phyloP scores from a whole-genome alignment of 2,888 invertebrate genomes.

The Willowsia nigromaculata region DNA sequence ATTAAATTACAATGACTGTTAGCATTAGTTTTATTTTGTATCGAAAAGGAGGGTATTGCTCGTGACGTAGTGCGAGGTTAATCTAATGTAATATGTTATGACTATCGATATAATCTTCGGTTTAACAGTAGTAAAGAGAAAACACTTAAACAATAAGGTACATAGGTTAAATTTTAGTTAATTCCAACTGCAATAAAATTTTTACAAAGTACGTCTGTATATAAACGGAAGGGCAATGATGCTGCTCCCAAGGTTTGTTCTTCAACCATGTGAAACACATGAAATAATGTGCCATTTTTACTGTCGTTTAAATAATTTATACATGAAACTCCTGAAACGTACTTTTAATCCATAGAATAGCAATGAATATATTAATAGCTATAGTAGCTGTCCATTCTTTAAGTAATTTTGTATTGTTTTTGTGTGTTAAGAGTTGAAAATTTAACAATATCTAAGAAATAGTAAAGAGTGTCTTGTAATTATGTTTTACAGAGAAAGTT shows the following conservation, averaged over 20 bases:
- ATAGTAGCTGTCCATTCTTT: neutral
- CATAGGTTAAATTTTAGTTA: neutral
- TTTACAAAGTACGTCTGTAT: slow-evolving; percentile 8
- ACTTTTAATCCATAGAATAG: neutral
- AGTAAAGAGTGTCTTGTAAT: neutral
- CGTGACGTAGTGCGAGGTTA: neutral
- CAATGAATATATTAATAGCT: neutral
- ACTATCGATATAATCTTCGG: neutral
- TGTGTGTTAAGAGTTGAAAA: neutral
- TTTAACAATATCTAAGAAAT: neutral
- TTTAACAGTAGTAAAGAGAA: neutral
- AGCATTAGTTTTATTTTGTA: neutral
- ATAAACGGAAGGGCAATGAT: neutral
- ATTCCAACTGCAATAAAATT: neutral
- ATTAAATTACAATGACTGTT: slow-evolving; percentile 19
- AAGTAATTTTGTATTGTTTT: slow-evolving; percentile 14
- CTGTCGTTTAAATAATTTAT: slow-evolving; percentile 56
- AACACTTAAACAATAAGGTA: neutral
- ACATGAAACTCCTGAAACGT: slow-evolving; percentile 28
- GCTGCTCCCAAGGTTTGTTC: slow-evolving; percentile 3
- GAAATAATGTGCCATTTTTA: slow-evolving; percentile 59
- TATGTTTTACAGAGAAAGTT: slow-evolving; percentile 7
- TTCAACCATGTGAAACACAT: slow-evolving; percentile 38
- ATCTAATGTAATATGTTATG: neutral
- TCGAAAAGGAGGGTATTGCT: neutral